Conservation (phyloP, 2,113 vertebrate genomes). For the Rhagologus leucostigma region DNA sequence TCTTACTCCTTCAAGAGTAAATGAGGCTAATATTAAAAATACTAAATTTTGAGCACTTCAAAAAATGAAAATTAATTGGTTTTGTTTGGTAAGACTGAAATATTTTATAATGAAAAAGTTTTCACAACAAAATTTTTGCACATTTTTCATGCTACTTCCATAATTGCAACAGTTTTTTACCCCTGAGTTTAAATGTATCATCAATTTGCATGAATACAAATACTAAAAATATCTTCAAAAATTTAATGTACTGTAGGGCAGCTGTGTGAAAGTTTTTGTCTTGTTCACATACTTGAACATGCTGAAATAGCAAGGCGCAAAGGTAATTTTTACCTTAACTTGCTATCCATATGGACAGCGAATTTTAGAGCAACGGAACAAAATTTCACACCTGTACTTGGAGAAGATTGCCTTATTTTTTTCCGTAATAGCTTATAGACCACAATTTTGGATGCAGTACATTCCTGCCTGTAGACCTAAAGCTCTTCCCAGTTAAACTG, state of each 20-base stretch:
- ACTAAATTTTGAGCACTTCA: neutral
- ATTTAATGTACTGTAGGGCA: neutral
- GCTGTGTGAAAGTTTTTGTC: neutral
- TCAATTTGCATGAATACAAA: neutral
- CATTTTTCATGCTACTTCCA: neutral
- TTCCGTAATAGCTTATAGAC: neutral
- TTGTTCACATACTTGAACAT: neutral
- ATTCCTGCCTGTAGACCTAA: neutral
- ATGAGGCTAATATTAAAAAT: neutral
- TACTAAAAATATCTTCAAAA: neutral
- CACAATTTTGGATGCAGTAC: neutral
- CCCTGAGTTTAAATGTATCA: neutral
- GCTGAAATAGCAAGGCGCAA: neutral
- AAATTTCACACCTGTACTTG: neutral
- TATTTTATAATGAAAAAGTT: neutral
- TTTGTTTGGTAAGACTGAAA: neutral
- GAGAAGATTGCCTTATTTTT: neutral
- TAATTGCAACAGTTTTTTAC: neutral
- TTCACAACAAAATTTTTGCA: neutral
- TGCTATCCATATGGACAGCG: neutral
- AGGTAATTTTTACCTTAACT: neutral
- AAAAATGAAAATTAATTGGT: neutral
- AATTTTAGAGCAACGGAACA: neutral
- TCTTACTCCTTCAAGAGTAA: neutral
- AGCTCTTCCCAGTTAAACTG: neutral